Evolutionary conservation across 2,888 invertebrate species (phyloP), one percentile per base, ranked within the genome.

Genomic region (Cosmopolites sordidus): DNA sequence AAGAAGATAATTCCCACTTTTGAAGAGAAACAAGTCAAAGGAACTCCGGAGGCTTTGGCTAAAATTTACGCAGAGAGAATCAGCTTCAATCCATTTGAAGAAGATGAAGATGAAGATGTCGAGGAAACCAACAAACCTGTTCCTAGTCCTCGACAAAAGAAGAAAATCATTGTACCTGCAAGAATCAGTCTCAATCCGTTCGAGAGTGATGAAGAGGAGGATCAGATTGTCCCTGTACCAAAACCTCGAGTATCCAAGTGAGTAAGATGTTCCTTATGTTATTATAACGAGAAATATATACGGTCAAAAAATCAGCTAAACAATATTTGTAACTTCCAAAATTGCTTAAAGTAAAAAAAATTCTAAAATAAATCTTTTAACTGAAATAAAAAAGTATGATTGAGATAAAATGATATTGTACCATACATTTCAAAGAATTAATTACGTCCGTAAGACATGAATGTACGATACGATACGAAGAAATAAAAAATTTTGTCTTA

Each of bases 181-280:
- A 80, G 79, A 9, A 76, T 78, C 38, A 77, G 70, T 63, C 65
- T 78, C 14, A 89, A 88, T 77, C 89, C 89, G 0, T 89, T 89
- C 69, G 67, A 68, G 14, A 67, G 64, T 59, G 73, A 63, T 27
- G 64, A 63, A 27, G 76, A 78, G 22, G 82, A 81, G 47, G 78
- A 79, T 53, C 77, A 77, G 40, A 50, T 53, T 44, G 52, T 58
- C 45, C 79, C 79, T 2, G 69, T 77, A 45, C 79, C 79, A 16
- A 75, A 72, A 62, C 79, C 79, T 15, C 69, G 79, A 64, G 70
- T 66, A 8, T 64, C 71, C 38, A 76, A 70, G 77, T 78, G 62
- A 64, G 60, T 51, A 30, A 27, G 27, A n/a, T n/a, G n/a, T n/a
- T n/a, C n/a, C n/a, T n/a, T n/a, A n/a, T n/a, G n/a, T n/a, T n/a